Evolutionary conservation across 2,797 vertebrate species (phyloP), one percentile per base, ranked within the genome.

Genomic region (Anniella stebbinsi): DNA sequence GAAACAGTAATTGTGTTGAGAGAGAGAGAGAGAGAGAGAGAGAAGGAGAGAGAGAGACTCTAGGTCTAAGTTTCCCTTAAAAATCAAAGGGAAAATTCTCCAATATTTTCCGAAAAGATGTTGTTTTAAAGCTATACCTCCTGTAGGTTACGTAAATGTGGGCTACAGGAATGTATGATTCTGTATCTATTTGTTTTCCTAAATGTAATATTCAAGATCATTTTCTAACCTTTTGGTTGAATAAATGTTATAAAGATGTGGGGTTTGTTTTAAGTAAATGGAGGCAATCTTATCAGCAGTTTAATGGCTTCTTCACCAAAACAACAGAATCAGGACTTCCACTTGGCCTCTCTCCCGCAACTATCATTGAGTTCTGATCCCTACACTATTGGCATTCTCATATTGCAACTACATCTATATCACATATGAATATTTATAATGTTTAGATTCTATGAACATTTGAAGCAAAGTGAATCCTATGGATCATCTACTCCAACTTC

Each of bases 61-160:
- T n/a, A 3, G 10, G 69, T 87, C 48, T 2, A 1, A 45, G 60
- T 1, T 25, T 41, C 3, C n/a, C 75, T 25, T 38, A 67, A 75
- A 94, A 82, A 54, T 23, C 9, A 57, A 28, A 72, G 5, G n/a
- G 48, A 76, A 90, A 70, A 87, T 78, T 82, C 81, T 36, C 67
- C 0, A 21, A 57, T 23, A 67, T 69, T 2, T 36, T 77, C 4
- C 41, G 4, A 85, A 41, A 38, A 87, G 12, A 1, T 83, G 0
- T 0, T 1, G 72, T 72, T 33, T 41, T 28, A 73, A 57, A 36
- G 1, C 1, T 1, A n/a, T 23, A n/a, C 54, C 18, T 4, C 89
- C 9, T 51, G 33, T 11, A 88, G 38, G 38, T 3, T 33, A 80
- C 23, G 80, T 15, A 0, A 0, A 9, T 38, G 45, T 80, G 36